Base-by-base conservation (phyloP, 1,140 invertebrate genomes). In the Doryteuthis pealeii region DNA sequence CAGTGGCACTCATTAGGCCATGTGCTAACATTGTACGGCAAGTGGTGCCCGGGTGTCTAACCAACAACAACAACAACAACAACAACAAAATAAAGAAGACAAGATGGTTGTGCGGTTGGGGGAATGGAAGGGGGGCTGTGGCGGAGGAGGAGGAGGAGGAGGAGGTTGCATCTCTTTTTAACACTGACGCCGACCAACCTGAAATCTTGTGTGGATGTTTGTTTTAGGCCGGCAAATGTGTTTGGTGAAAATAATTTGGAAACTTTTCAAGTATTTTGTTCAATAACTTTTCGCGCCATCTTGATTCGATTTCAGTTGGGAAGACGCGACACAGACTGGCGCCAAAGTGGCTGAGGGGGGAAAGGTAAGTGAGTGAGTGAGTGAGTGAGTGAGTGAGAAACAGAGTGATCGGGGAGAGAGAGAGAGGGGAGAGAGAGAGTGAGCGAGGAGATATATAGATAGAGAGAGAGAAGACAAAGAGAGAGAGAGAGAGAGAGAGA, bases 241-340 rank as follows among this genome's bases (percentile, higher is more conserved):
- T 28, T 40, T 62, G 54, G 54, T 62, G 54, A 62, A 62, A 62
- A 62, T 62, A 28, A 62, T 62, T 62, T 62, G 54, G 54, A 62
- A 62, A 28, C 54, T 62, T 62, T 62, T 62, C 54, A 62, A 62
- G 54, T 62, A 62, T 62, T 62, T 62, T 62, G 54, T 62, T 62
- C 54, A 62, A 62, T 62, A 62, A 62, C 26, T 62, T 62, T 62
- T 62, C 54, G 54, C 54, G 3, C 54, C 54, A 28, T 62, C 54
- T 62, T n/a, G 54, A 62, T 62, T 62, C 54, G 54, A 62, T 62
- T 62, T 62, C 54, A 62, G 54, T 62, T 8, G 54, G 54, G 54
- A 8, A 62, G 54, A 62, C 54, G 54, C 54, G 54, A 62, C 26
- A 62, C 54, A 62, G 54, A 62, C 54, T 62, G 54, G 54, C 54